Evolutionary conservation across 2,113 vertebrate genomes (phyloP), one percentile per base, ranked within the genome.

Genomic region (Ceyx margarethae): DNA sequence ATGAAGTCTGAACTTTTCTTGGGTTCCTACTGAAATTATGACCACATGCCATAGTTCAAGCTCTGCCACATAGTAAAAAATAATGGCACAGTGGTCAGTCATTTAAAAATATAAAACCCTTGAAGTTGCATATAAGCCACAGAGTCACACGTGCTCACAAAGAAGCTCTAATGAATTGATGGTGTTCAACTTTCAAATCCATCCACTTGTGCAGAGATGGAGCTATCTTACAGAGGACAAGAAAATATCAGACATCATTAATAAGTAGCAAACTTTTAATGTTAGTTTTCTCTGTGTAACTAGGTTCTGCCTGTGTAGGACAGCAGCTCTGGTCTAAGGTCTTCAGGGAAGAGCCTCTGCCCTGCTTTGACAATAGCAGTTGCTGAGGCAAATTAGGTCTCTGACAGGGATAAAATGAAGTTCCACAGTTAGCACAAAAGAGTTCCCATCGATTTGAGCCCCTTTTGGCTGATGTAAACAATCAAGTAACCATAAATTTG

Each of bases 391-490:
- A 88, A 90, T 82, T 69, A 91, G 74, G 76, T 91, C 23, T 81
- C 76, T 90, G 81, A 94, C 81, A 91, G 82, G 82, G 82, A 85
- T 81, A 82, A 95, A 94, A 95, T 84, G 91, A 94, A 95, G 81
- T 89, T 78, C 65, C 51, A 87, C 56, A 46, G 51, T 80, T 81
- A 92, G 85, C 72, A 95, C 53, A 93, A 91, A 97, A 95, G 72
- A 94, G 40, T 26, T 73, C 33, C 28, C 85, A 93, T 68, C 86
- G 79, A 91, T 94, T 89, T 93, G 93, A 68, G 51, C 72, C 42
- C 79, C 69, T 89, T 86, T 72, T 37, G 90, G 46, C 78, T 87
- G 77, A 91, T 84, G 74, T 91, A 96, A 97, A 95, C 93, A 96
- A 93, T 61, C 86, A 94, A 88, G 69, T 91, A 95, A 85, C 84